These are phyloP conservation scores for Podarcis raffonei DNA, from an alignment of 2,113 vertebrate genomes.

Conservation along the genomic window DNA sequence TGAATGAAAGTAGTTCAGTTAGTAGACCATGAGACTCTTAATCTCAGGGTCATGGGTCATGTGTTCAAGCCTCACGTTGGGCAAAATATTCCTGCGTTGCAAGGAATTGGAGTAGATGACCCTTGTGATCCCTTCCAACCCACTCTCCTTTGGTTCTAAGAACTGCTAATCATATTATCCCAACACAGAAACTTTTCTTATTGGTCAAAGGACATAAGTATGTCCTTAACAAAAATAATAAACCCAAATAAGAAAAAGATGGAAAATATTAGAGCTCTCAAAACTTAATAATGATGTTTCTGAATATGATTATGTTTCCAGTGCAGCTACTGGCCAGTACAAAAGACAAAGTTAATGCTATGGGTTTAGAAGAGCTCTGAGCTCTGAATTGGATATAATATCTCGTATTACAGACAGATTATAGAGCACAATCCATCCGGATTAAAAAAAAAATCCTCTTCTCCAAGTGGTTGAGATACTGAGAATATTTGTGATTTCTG, in stretches of 20 bases:
- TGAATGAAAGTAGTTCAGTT: too few species aligned
- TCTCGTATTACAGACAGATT: conserved; percentile 14
- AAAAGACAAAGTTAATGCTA: conserved; percentile 47
- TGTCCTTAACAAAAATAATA: conserved; percentile 55
- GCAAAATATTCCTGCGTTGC: too few species aligned
- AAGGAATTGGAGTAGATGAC: too few species aligned
- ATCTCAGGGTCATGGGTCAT: too few species aligned
- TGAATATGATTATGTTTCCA: conserved; percentile 57
- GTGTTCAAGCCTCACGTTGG: too few species aligned
- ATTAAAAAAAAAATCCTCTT: not conserved
- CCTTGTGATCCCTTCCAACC: too few species aligned
- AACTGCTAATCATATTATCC: conserved; percentile 50
- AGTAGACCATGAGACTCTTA: too few species aligned
- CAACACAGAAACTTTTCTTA: conserved; percentile 54
- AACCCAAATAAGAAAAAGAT: conserved; percentile 61
- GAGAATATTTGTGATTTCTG: not conserved
- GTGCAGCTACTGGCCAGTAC: conserved; percentile 55
- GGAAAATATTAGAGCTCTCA: conserved; percentile 54
- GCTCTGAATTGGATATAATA: conserved; percentile 27
- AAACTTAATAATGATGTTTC: conserved; percentile 62
- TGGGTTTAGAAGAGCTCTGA: conserved; percentile 20
- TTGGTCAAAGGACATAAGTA: conserved; percentile 52
- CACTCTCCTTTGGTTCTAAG: too few species aligned
- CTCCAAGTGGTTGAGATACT: not conserved
- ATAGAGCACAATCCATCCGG: not conserved